Evolutionary conservation across 2,888 invertebrate genomes (phyloP).

Genomic region (Nudaria mundana): DNA sequence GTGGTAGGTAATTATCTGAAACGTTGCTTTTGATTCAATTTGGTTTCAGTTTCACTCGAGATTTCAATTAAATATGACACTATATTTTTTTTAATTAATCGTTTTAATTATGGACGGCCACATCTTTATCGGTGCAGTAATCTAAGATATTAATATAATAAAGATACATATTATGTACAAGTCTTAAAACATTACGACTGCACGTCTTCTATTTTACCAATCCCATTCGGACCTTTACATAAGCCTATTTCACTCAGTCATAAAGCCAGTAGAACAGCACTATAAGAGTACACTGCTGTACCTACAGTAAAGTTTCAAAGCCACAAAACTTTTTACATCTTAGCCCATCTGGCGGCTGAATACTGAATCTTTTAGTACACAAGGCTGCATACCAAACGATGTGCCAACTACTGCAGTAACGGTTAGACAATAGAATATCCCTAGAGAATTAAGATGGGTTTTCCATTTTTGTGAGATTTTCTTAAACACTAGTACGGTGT

Average conservation of each 20-base stretch:
- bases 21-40: neutral
- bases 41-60: neutral
- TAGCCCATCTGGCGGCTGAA: neutral
- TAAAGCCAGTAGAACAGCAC: slow-evolving; percentile 14
- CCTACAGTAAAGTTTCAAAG: too few relatives aligned
- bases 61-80: too few relatives aligned
- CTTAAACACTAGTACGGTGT: too few relatives aligned
- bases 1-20: slow-evolving; percentile 2
- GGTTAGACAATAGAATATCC: slow-evolving; percentile 4
- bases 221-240: slow-evolving; percentile 5
- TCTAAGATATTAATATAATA: too few relatives aligned
- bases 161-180: too few relatives aligned
- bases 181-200: too few relatives aligned
- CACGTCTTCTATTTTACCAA: slow-evolving; percentile 3
- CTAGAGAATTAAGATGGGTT: neutral
- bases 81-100: too few relatives aligned
- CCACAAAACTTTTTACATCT: slow-evolving; percentile 7
- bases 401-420: too few relatives aligned
- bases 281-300: neutral
- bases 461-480: neutral
- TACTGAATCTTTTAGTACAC: slow-evolving; percentile 7
- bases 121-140: too few relatives aligned
- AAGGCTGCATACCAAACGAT: slow-evolving; percentile 6
- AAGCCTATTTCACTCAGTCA: slow-evolving; percentile 23
- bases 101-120: too few relatives aligned